Percentiles rank a stretch among this genome's conserved stretches.
These are phyloP conservation scores for Prionailurus bengalensis DNA, from an alignment of 2,113 vertebrate genomes.

Conservation along the genomic window DNA sequence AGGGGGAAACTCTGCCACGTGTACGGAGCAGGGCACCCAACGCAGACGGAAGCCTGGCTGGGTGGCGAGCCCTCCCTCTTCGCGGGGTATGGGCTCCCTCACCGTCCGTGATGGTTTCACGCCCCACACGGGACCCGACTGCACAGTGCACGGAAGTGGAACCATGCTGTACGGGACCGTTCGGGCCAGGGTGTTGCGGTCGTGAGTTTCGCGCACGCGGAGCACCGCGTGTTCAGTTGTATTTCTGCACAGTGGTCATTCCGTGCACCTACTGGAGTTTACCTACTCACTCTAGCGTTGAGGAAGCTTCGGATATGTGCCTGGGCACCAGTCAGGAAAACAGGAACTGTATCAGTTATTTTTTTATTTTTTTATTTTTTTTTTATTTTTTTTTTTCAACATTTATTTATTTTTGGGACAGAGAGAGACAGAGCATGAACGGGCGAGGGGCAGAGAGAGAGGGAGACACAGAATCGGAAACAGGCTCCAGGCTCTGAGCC, in stretches of 20 bases:
- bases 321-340: not conserved
- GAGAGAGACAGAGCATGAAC: not conserved
- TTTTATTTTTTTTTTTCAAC: too few relatives aligned
- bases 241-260: too few relatives aligned
- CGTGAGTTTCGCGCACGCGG: not conserved
- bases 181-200: not conserved
- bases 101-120: too few relatives aligned
- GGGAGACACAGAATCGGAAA: not conserved
- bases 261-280: too few relatives aligned
- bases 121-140: not conserved
- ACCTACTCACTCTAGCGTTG: too few relatives aligned
- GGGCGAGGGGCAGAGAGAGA: not conserved
- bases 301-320: not conserved
- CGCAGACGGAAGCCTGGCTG: not conserved
- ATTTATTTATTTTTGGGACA: not conserved
- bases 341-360: not conserved
- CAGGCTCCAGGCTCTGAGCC: not conserved
- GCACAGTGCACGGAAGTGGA: not conserved
- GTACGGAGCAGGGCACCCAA: not conserved
- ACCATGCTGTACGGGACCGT: not conserved
- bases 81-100: rapidly evolving
- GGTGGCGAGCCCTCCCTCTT: not conserved
- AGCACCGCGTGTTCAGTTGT: not conserved
- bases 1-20: not conserved
- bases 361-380: not conserved